These are phyloP conservation scores for Limnephilus lunatus DNA, from an alignment of 2,888 invertebrate species.

Conservation along the genomic window DNA sequence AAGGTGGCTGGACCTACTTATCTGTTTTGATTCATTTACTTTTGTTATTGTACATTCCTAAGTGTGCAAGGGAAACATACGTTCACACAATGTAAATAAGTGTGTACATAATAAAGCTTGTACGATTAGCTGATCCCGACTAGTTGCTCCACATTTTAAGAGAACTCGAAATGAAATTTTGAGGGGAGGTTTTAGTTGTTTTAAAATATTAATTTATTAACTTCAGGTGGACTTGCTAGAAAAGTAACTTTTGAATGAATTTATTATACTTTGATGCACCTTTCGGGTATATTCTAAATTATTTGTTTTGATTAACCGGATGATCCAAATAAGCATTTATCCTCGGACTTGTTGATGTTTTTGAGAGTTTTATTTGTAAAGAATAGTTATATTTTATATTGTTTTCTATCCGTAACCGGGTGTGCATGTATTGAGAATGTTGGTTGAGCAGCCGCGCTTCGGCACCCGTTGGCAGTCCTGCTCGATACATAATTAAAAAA, in stretches of 20 bases:
- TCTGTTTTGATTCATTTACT: not conserved
- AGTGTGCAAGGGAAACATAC: not conserved
- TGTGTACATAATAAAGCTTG: not conserved
- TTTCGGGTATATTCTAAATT: constrained; percentile 42
- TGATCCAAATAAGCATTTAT: constrained; percentile 57
- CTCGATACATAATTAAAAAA: constrained; percentile 19
- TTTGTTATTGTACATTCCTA: not conserved
- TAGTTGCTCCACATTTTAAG: not conserved
- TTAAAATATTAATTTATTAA: not conserved
- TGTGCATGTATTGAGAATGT: not conserved
- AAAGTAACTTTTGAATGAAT: not conserved
- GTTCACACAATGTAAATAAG: constrained; percentile 1
- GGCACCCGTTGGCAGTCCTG: not conserved
- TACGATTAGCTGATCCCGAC: not conserved
- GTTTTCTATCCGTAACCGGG: constrained; percentile 25
- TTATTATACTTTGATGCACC: constrained; percentile 32
- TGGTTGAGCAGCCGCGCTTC: constrained; percentile 3
- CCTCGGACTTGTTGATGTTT: constrained; percentile 62
- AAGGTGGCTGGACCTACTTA: not conserved
- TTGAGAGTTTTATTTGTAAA: constrained; percentile 66
- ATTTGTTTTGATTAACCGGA: constrained; percentile 32
- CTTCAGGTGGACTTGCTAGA: not conserved
- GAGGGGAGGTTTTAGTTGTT: not conserved
- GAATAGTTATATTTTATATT: constrained; percentile 48
- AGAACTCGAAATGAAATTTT: not conserved